These are phyloP conservation scores for Phaedon cochleariae DNA, from an alignment of 2,888 invertebrate species.

Conservation along the genomic window DNA sequence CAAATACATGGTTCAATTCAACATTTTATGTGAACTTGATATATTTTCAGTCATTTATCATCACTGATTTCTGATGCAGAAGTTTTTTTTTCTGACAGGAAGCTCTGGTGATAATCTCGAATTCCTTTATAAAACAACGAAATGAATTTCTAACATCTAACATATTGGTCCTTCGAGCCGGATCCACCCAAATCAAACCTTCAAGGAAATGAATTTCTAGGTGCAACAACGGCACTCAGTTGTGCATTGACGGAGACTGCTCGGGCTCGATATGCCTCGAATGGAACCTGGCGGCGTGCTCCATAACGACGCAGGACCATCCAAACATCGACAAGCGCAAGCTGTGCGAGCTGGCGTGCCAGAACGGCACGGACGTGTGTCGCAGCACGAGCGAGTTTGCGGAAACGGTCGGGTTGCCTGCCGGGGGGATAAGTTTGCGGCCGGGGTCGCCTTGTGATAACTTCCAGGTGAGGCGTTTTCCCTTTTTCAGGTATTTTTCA, in stretches of 20 bases:
- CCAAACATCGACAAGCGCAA: constrained; percentile 82
- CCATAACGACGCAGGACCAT: constrained; percentile 82
- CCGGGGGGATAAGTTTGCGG: constrained; percentile 84
- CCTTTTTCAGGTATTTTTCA: neutral
- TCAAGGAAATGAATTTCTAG: no score
- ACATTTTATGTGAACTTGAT: no score
- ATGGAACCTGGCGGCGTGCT: constrained; percentile 95
- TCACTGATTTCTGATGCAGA: no score
- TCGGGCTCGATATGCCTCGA: constrained; percentile 94
- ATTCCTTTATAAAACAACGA: no score
- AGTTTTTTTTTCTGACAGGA: no score
- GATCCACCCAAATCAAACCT: no score
- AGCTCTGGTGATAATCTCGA: no score
- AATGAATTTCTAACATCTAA: no score
- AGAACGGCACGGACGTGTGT: constrained; percentile 83
- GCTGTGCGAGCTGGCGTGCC: constrained; percentile 97
- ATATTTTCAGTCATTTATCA: no score
- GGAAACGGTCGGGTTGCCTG: constrained; percentile 73
- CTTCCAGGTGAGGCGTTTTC: constrained; percentile 78
- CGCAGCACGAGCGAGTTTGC: constrained; percentile 90
- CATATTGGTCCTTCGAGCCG: no score
- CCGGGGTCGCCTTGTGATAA: constrained; percentile 99
- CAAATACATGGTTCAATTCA: no score
- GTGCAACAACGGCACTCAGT: constrained; percentile 91
- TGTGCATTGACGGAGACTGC: constrained; percentile 91